Evolutionary conservation across 1,140 invertebrate species (phyloP), one percentile per base, ranked within the genome.

Genomic region (Drosophila sucinea): DNA sequence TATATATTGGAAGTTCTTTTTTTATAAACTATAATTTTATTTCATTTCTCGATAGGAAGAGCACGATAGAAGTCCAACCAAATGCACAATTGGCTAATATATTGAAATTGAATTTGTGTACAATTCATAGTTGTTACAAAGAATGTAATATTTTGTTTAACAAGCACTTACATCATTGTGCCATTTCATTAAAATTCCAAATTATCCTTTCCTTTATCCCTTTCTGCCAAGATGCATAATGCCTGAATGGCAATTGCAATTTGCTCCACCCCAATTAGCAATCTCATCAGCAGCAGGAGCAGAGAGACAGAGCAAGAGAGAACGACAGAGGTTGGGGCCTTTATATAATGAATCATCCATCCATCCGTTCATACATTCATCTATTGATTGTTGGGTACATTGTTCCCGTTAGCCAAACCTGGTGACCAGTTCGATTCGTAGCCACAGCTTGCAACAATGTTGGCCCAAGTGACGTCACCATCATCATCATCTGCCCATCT

Each of bases 391-490:
- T 65, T 73, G 51, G 8, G 27, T 38, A 38, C 35, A 38, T 10
- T 38, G 35, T 38, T 10, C 35, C 2, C 10, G 35, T 38, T 56
- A 1, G 54, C 55, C 6, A 7, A 17, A 29, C 54, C 55, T 70
- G 30, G 10, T 47, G 54, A 54, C 44, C 33, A 10, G 3, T 10
- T 11, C 35, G 10, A 2, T 7, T 29, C 8, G 55, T 62, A 35
- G 17, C 51, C 62, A 47, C 38, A 70, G 8, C 10, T 57, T 68
- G 64, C 65, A 63, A 69, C 81, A 78, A 67, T 81, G 66, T 70
- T 78, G 70, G 73, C 77, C 65, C 55, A 68, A 67, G 60, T 77
- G 67, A 64, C 73, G 65, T 56, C 74, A 67, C 67, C 6, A 27
- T 25, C 44, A 47, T 47, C 33, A 17, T 17, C 17, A 17, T 17